Base-by-base conservation (phyloP, 2,888 invertebrate genomes). In the Lapara coniferarum region DNA sequence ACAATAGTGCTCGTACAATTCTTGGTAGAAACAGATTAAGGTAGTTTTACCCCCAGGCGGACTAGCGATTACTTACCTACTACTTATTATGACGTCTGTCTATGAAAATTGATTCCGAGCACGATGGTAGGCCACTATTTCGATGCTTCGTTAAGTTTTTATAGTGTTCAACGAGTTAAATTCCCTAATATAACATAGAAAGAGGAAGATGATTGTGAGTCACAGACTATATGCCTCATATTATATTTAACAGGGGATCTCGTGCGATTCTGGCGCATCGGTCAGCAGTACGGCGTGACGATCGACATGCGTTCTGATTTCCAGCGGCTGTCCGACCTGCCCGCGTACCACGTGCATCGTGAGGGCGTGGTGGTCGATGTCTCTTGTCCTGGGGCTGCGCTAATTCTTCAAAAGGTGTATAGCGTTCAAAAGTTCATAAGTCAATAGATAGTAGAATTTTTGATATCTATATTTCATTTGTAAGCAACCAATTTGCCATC, bases 301-400 rank as follows among this genome's bases (percentile, higher is more conserved):
- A 51, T 89, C 53, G 69, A 72, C 30, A 71, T 81, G 44, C 69
- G 71, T 51, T 6, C 66, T 2, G 72, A 76, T 58, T 71, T 75
- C 69, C 52, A 5, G 7, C 71, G 19, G 7, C 55, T 72, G 12
- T 79, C 85, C 7, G 76, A 30, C 30, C 74, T 86, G 75, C 74
- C 74, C 0, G 80, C 89, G 2, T 77, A 79, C 69, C 87, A 74
- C 68, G n/a, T 66, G n/a, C 79, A 74, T 66, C 85, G 89, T 44
- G 89, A 91, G 72, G 92, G 88, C 13, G 79, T 88, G 71, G 72
- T 91, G 68, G 79, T 91, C 4, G 91, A 91, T 72, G 70, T 85
- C 25, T 66, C 71, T 57, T 92, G 91, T 53, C 80, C 84, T 0
- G 68, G 73, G 19, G 80, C 83, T 5, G 66, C 71, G 0, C 59